Evolutionary conservation across 2,113 vertebrate genomes (phyloP), one percentile per base, ranked within the genome.

Genomic region (Caranx melampygus): DNA sequence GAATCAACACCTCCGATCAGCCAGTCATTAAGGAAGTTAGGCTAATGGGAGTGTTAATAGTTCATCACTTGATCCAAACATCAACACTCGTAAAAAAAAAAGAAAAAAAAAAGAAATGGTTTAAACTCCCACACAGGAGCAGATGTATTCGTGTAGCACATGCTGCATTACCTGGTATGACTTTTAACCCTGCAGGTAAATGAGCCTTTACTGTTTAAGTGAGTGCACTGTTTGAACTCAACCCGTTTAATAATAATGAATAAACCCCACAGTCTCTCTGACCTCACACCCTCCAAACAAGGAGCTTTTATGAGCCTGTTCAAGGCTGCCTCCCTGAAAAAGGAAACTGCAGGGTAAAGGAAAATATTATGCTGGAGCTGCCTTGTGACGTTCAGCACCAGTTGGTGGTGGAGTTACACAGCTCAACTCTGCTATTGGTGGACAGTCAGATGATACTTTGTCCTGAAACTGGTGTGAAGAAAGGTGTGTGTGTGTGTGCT

Each of bases 1-100:
- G 89, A 86, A 89, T 89, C 77, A 90, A 87, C 89, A 88, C 87
- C 62, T 68, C 75, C 84, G 82, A 88, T 91, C 85, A 86, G 82
- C 55, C 77, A 51, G 15, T 86, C 74, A 83, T 82, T 88, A 88
- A 65, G 4, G 57, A 75, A 81, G 70, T 64, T 68, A 42, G 35
- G 40, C 45, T 26, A 64, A 74, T 20, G 15, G 34, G 76, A 65
- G 58, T 15, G 18, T 52, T 75, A 49, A 85, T 42, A 64, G 75
- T 61, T 88, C 58, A 75, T 80, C 26, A 67, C 72, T 75, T 74
- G 34, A 73, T 76, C 57, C 61, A 2, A 55, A 45, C 52, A 72
- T 72, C 31, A 87, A 86, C 72, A 78, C 51, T 75, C 52, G 21
- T 62, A 63, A 88, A 83, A 26, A 26, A 26, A 26, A 26, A 26